These are phyloP conservation scores for Eupithecia exiguata DNA, from an alignment of 2,888 invertebrate species.

Conservation along the genomic window DNA sequence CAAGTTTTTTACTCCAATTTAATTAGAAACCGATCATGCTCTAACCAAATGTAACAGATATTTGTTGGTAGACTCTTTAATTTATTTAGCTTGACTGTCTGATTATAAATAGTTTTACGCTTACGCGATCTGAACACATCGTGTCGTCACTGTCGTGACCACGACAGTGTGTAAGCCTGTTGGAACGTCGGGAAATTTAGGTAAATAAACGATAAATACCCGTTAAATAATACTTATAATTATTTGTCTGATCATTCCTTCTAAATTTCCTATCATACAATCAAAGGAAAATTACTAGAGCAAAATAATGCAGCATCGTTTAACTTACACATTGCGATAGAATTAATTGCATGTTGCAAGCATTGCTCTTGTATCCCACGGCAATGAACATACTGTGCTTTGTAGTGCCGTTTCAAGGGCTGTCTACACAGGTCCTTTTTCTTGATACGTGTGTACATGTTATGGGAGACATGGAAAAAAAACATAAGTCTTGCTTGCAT, in stretches of 20 bases:
- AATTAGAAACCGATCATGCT: neutral
- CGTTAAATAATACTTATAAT: too few relatives aligned
- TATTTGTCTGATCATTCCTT: neutral
- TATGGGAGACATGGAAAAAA: neutral
- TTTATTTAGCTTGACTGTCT: too few relatives aligned
- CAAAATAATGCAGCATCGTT: constrained; percentile 23
- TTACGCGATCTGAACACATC: too few relatives aligned
- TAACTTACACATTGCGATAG: constrained; percentile 30
- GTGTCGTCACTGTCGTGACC: too few relatives aligned
- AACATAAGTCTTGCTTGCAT: neutral
- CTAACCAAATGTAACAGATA: too few relatives aligned
- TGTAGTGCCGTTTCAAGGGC: constrained; percentile 40
- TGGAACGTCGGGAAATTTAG: too few relatives aligned
- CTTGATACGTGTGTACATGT: constrained; percentile 22
- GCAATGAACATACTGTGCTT: constrained; percentile 35
- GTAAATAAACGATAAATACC: too few relatives aligned
- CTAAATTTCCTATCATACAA: neutral
- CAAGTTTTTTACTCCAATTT: neutral
- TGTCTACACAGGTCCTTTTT: constrained; percentile 39
- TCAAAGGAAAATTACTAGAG: constrained; percentile 8
- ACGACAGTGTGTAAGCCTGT: too few relatives aligned
- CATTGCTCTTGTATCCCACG: constrained; percentile 35
- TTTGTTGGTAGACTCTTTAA: too few relatives aligned
- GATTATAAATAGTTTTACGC: too few relatives aligned
- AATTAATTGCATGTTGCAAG: constrained; percentile 34